phyloP scores from a whole-genome alignment of 2,113 vertebrate genomes.

The Empidonax traillii region DNA sequence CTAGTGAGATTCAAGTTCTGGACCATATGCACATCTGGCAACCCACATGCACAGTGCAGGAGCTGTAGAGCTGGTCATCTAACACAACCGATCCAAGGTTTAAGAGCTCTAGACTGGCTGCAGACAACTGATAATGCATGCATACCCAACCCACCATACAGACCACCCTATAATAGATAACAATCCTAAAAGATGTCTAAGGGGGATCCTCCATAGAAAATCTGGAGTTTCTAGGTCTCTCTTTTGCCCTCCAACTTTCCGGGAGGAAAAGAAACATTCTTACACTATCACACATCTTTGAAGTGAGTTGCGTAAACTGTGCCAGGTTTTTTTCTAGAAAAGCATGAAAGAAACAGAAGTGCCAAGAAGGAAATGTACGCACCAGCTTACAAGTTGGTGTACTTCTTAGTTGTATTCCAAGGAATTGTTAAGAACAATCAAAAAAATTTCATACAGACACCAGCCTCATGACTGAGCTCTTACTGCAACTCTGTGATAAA shows the following conservation, averaged over 20 bases:
- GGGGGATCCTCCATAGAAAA: not conserved
- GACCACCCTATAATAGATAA: accelerated
- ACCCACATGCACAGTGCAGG: accelerated
- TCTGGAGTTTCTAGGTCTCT: not conserved
- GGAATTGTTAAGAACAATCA: not conserved
- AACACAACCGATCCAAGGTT: not conserved
- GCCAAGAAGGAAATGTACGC: not conserved
- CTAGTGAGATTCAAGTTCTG: not conserved
- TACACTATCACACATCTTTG: not conserved
- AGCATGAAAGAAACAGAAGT: not conserved
- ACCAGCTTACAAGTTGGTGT: not conserved
- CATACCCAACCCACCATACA: accelerated
- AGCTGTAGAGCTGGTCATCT: not conserved
- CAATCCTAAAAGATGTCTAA: not conserved
- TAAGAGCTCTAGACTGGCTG: not conserved
- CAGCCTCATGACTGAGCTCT: not conserved
- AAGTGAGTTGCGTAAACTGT: accelerated
- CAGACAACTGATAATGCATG: not conserved
- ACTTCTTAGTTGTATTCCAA: accelerated
- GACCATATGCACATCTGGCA: accelerated
- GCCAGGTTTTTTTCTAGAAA: not conserved
- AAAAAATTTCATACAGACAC: not conserved
- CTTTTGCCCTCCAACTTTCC: not conserved
- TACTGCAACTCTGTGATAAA: not conserved
- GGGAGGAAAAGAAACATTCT: not conserved